A percentile compares a stretch with the other conserved stretches of the same genome.
Conservation (phyloP, 1,140 invertebrate genomes). For the Euglossa dilemma region DNA sequence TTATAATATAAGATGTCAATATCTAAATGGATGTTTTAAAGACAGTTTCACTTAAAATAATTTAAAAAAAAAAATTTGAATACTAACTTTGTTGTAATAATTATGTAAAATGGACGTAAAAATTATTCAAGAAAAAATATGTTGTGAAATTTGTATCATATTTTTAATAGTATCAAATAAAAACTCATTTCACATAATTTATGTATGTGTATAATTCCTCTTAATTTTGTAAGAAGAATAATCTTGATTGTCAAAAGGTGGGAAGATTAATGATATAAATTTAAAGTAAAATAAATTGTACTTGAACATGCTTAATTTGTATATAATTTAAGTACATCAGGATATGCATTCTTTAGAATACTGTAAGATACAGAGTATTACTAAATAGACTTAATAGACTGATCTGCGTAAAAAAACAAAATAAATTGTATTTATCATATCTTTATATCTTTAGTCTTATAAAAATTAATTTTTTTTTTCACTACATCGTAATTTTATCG, state of each 20-base stretch:
- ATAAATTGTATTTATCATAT: slow-evolving; percentile 29
- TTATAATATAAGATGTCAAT: background rate
- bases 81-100: background rate
- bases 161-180: background rate
- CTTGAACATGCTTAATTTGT: slow-evolving; percentile 35
- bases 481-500: slow-evolving; percentile 30
- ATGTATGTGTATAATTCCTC: background rate
- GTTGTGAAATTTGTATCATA: background rate
- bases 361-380: slow-evolving; percentile 37
- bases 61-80: background rate
- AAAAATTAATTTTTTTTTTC: slow-evolving; percentile 55
- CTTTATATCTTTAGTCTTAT: slow-evolving; percentile 52
- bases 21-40: background rate
- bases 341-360: slow-evolving; percentile 42
- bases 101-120: background rate
- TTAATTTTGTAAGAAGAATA: background rate
- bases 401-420: slow-evolving; percentile 36
- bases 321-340: slow-evolving; percentile 48
- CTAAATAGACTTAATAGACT: slow-evolving; percentile 30
- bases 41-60: background rate
- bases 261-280: slow-evolving; percentile 9
- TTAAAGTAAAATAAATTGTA: slow-evolving; percentile 35
- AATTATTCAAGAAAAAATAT: background rate
- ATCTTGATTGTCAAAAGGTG: no score
- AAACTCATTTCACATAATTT: background rate